phyloP scores from a whole-genome alignment of 2,888 invertebrate genomes.

The Acronicta aceris region DNA sequence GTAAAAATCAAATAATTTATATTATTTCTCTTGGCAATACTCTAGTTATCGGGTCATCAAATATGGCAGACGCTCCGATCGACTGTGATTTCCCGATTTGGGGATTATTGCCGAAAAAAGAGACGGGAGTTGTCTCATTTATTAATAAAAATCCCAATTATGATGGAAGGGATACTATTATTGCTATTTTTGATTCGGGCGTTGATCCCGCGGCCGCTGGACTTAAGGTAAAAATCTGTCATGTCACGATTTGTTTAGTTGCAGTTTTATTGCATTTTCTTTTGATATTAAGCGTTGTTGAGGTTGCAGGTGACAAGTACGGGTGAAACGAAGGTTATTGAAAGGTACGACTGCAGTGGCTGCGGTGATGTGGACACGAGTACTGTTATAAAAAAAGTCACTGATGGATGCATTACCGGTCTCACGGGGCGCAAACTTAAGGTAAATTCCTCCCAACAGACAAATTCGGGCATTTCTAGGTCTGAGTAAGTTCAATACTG shows the following conservation, averaged over 20 bases:
- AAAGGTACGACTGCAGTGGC: constrained; percentile 98
- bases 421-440: constrained; percentile 96
- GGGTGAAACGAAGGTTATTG: constrained; percentile 97
- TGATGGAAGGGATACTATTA: constrained; percentile 97
- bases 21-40: constrained; percentile 56
- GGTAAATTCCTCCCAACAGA: no score
- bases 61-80: constrained; percentile 88
- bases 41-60: constrained; percentile 82
- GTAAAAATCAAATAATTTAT: no score
- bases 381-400: constrained; percentile 81
- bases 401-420: constrained; percentile 94
- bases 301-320: constrained; percentile 93
- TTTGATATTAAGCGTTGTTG: constrained; percentile 49
- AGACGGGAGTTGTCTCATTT: constrained; percentile 97
- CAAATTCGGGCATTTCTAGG: no score
- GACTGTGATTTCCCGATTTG: constrained; percentile 94
- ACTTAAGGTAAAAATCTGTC: constrained; percentile 93
- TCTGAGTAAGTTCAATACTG: not conserved
- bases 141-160: constrained; percentile 96
- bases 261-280: constrained; percentile 60
- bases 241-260: constrained; percentile 83
- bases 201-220: constrained; percentile 99
- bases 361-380: constrained; percentile 99
- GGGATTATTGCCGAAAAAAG: constrained; percentile 97
- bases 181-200: constrained; percentile 99